phyloP scores from a whole-genome alignment of 2,113 vertebrate species.

The Dromas ardeola region DNA sequence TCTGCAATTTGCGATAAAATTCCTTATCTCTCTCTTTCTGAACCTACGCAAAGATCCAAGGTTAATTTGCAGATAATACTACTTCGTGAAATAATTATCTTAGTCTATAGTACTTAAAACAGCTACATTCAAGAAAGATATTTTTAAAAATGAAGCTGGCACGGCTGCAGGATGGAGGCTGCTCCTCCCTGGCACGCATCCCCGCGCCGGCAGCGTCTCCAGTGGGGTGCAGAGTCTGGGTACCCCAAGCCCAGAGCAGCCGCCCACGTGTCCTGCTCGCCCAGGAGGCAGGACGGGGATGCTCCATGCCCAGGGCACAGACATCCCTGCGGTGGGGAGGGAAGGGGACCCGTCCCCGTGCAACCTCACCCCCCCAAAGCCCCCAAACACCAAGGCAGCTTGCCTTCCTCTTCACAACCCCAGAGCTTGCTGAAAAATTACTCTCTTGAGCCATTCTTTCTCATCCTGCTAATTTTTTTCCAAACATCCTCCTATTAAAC shows the following conservation, averaged over 20 bases:
- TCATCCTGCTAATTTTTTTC: constrained; percentile 52
- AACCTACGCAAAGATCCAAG: constrained; percentile 50
- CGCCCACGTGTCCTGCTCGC: accelerated
- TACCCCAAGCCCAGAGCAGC: neutral
- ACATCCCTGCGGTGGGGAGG: accelerated
- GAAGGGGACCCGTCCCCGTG: neutral
- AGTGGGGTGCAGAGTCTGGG: neutral
- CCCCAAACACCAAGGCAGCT: neutral
- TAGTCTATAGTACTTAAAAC: constrained; percentile 39
- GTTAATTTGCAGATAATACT: constrained; percentile 65
- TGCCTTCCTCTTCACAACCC: neutral
- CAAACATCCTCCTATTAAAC: constrained; percentile 41
- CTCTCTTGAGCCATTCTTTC: neutral
- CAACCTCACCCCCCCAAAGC: neutral
- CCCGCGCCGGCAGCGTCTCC: neutral
- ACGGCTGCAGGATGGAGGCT: neutral
- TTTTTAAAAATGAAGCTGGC: neutral
- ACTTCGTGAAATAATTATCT: constrained; percentile 68
- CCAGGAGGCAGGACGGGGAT: neutral
- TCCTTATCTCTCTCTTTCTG: constrained; percentile 56
- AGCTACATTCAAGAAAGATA: neutral
- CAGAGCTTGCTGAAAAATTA: neutral
- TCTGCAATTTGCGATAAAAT: constrained; percentile 69
- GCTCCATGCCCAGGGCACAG: neutral
- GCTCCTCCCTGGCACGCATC: neutral